Conservation (phyloP, 2,888 invertebrate species). For the Acrobasis repandana region DNA sequence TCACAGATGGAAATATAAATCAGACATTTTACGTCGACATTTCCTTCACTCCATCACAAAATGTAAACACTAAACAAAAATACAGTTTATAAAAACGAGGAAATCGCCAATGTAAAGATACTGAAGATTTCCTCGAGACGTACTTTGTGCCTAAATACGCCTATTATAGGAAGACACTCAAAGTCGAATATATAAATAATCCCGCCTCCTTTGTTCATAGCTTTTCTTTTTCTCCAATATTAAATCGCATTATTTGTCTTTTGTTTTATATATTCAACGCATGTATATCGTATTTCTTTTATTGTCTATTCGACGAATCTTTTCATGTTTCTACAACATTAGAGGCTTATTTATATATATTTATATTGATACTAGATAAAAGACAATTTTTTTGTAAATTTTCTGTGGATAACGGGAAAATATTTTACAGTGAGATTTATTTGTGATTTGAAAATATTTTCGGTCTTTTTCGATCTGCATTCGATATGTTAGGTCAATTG, state of each 20-base stretch:
- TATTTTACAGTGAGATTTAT: background rate
- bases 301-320: background rate
- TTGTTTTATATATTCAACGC: background rate
- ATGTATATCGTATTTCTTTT: background rate
- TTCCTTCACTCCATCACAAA: background rate
- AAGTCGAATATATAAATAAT: conserved; percentile 8
- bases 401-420: background rate
- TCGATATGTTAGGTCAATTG: background rate
- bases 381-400: background rate
- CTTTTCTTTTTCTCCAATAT: conserved; percentile 4
- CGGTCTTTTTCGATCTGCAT: background rate
- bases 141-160: conserved; percentile 9
- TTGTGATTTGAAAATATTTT: background rate
- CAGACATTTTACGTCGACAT: no score
- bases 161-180: conserved; percentile 11
- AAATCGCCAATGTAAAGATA: background rate
- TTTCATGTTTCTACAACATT: background rate
- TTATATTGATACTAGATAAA: background rate
- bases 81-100: background rate
- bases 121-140: background rate
- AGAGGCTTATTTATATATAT: background rate
- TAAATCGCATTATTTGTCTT: conserved; percentile 2
- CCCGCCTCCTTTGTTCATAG: conserved; percentile 4
- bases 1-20: no score
- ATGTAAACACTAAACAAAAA: background rate